These are phyloP conservation scores for Artibeus lituratus DNA, from an alignment of 2,797 vertebrate species.

Conservation along the genomic window DNA sequence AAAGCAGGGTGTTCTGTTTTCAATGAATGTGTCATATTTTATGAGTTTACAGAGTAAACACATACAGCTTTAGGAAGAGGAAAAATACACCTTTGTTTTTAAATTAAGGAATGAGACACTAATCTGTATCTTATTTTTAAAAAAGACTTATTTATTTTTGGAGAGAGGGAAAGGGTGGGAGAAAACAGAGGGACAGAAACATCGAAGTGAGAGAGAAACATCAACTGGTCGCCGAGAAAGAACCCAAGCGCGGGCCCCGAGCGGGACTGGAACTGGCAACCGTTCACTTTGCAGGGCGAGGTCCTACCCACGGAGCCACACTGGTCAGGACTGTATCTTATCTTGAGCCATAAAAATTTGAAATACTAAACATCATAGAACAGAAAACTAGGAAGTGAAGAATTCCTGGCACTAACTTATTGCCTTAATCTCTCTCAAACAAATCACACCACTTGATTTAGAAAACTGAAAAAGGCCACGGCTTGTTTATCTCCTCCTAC, in stretches of 20 bases:
- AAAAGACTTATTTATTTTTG: too few species aligned
- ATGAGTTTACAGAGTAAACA: neutral
- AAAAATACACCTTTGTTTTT: neutral
- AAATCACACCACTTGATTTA: neutral
- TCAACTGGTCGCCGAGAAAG: too few species aligned
- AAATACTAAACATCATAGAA: neutral
- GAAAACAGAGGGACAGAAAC: too few species aligned
- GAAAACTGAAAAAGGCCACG: neutral
- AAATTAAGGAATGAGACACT: neutral
- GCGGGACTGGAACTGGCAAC: too few species aligned
- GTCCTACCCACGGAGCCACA: too few species aligned
- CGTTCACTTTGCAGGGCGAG: too few species aligned
- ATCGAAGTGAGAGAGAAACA: too few species aligned
- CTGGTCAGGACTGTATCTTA: too few species aligned
- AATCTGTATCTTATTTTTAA: neutral
- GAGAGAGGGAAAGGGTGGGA: too few species aligned
- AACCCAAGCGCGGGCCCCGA: too few species aligned
- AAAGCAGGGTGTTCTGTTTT: neutral
- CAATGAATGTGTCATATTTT: neutral
- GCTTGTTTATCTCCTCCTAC: neutral
- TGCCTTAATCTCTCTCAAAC: neutral
- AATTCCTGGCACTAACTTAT: neutral
- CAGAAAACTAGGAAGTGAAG: neutral
- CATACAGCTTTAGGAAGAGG: neutral
- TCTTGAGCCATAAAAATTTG: neutral